Base-by-base conservation (phyloP, 2,888 invertebrate genomes). In the Oxystoma pomonae region DNA sequence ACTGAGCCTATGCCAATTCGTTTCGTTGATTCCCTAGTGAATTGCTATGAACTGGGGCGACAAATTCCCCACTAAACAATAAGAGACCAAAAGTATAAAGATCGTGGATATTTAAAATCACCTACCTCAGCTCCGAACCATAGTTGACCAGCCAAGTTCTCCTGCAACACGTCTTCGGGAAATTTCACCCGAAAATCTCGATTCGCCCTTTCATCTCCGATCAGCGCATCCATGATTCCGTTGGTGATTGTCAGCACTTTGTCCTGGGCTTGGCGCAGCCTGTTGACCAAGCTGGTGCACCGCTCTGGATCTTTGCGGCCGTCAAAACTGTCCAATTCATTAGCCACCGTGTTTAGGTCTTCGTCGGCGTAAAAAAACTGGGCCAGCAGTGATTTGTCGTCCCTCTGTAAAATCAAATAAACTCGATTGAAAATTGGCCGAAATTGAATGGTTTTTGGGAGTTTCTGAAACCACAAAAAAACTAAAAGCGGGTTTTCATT, bases 311-410 rank as follows among this genome's bases (percentile, higher is more conserved):
- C 98, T 75, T 98, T 96, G 57, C 98, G 86, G n/a, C 98, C 98
- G 82, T 99, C 98, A 82, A 99, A 99, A 73, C 97, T 97, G 83
- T 99, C 98, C 82, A 99, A 81, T 82, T 99, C 98, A 68, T 94
- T 91, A 57, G 98, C 96, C 65, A 99, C 94, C 74, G 91, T 87
- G 79, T 96, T 97, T 72, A 99, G 84, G 35, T 96, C 94, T 77
- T 98, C 96, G 82, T 99, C 98, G 22, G 98, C 98, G 83, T 94
- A 96, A 84, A 96, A 99, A 82, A 99, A 98, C 82, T 96, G 94
- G 60, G 97, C 96, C 78, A 98, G 84, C 70, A 96, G 84, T 60
- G 96, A 95, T 77, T 90, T 90, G 84, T 98, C 97, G 82, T 93
- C 94, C 81, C 90, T 91, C 94, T 95, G 84, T 0, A 86, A 87